Base-by-base conservation (phyloP, 53 echinoderm and acorn worm genomes). In the Patiria pectinifera region DNA sequence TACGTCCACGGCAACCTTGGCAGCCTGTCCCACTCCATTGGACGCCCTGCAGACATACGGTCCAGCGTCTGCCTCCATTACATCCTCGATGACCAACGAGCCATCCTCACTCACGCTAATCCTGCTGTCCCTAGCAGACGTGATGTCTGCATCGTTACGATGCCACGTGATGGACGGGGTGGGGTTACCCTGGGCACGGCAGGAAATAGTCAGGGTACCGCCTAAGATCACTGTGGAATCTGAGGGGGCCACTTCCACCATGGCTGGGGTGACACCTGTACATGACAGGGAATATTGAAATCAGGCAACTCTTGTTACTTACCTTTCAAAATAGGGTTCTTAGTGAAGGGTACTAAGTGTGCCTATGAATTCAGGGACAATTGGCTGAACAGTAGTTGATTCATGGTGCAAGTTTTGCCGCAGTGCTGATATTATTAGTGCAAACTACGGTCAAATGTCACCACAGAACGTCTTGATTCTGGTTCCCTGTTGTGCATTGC, bases 151-250 rank as follows among this genome's bases (percentile, higher is more conserved):
- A 48, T 74, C 90, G 16, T 75, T 11, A 59, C 92, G 86, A 70
- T 76, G 69, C 97, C 97, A 97, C 47, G 87, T 81, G 80, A 96
- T 86, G 45, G 82, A 86, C n/a, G 97, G 97, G 62, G 63, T 35
- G 23, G 96, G 97, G 82, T 62, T 89, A 26, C 95, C 97, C 62
- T 63, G 35, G 86, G 93, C 95, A 59, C 80, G 69, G 92, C 97
- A 97, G 76, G 87, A 70, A 48, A 97, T 85, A 47, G 75, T 94
- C 53, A 96, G 88, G 6, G 93, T 93, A 83, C 87, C 76, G 80
- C 95, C 96, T 14, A 66, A 75, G 59, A 92, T 24, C 12, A 83
- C 92, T 0, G 92, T 92, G 5, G 83, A 71, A 16, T 89, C 92
- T 11, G 78, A 48, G 10, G 94, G 78, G 66, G 87, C 92, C 45